Base-by-base conservation (phyloP, 2,797 vertebrate genomes). In the Tokudaia tokunoshimensis region DNA sequence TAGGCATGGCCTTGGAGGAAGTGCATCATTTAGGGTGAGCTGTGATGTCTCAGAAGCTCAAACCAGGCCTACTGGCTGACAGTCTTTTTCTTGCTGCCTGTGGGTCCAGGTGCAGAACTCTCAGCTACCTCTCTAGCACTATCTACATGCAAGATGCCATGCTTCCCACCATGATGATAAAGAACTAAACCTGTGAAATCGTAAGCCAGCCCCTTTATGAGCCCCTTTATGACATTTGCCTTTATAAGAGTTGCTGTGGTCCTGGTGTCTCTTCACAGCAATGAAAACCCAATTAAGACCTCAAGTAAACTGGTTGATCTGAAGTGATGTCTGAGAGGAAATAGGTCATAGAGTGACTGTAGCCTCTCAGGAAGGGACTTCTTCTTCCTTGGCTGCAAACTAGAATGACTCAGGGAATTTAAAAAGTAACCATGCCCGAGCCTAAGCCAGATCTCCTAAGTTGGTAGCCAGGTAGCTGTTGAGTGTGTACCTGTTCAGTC, bases 301-400 rank as follows among this genome's bases (percentile, higher is more conserved):
- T 24, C 74, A 37, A 78, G 72, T 50, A 78, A 31, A 70, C 50
- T 20, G 26, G 74, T 65, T 59, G 78, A 72, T 72, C 31, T 80
- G 31, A 89, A 88, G 57, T 15, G 76, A 83, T 26, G 34, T 91
- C 85, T 72, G 78, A 74, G 65, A 87, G 65, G 65, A 92, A 37
- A 11, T 5, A 65, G 70, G n/a, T 61, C 61, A 82, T 26, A 41
- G n/a, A 29, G 52, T 41, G 31, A 37, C 31, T 94, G 52, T 26
- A 41, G 41, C 70, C 63, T 44, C 76, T 65, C 19, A 26, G 47
- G 80, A 91, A 41, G 34, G 41, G 34, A 31, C 5, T 29, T 50
- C 86, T 47, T 74, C 19, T 74, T 12, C 67, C 80, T 47, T 34
- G 12, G 52, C 10, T 59, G 34, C 34, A n/a, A 20, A n/a, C 67